Evolutionary conservation across 2,888 invertebrate genomes (phyloP).

Genomic region (Arenicola marina): DNA sequence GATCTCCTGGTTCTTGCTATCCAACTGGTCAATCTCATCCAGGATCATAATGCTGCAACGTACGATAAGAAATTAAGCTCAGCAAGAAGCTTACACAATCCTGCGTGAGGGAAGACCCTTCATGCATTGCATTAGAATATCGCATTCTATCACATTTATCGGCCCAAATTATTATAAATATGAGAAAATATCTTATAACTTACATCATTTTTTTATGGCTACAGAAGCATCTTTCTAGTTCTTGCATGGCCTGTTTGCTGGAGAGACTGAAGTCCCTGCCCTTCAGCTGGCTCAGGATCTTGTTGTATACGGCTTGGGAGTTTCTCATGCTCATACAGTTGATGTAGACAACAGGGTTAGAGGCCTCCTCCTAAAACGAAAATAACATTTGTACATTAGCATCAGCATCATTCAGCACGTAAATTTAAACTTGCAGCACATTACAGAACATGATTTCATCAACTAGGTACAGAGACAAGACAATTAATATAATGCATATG

Average conservation of each 20-base stretch:
- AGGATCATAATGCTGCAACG: conserved; percentile 72
- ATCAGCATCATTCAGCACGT: too few species aligned
- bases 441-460: too few species aligned
- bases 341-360: conserved; percentile 66
- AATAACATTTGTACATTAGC: too few species aligned
- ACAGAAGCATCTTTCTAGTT: conserved; percentile 15
- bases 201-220: conserved; percentile 3
- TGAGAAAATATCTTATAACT: background rate
- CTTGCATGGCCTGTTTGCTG: conserved; percentile 16
- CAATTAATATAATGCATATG: too few species aligned
- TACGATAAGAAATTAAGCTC: background rate
- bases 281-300: conserved; percentile 66
- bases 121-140: background rate
- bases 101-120: too few species aligned
- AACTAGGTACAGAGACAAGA: too few species aligned
- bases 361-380: conserved; percentile 9
- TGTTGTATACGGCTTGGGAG: conserved; percentile 78
- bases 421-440: too few species aligned
- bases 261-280: background rate
- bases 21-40: conserved; percentile 95
- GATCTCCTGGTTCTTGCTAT: conserved; percentile 76
- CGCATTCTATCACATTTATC: background rate
- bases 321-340: conserved; percentile 90
- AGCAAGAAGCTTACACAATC: too few species aligned
- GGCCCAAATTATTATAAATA: background rate